Percentiles rank a stretch among this genome's conserved stretches.
Evolutionary conservation across 1,140 invertebrate species (phyloP).

Genomic region (Ceratitis capitata): DNA sequence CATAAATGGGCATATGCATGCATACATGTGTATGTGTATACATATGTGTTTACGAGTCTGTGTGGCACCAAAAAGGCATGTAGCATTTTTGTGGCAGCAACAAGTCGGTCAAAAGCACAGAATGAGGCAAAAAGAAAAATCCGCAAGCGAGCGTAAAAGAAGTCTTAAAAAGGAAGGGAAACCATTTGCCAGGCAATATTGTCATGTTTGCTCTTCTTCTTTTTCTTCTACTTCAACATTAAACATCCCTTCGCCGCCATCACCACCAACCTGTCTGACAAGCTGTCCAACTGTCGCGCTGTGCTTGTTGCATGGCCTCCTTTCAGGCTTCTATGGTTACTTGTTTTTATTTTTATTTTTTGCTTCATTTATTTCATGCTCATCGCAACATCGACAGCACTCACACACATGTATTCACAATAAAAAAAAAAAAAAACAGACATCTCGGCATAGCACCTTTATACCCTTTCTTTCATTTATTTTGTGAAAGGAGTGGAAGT

Average conservation of each 20-base stretch:
- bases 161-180: constrained; percentile 16
- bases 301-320: neutral
- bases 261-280: neutral
- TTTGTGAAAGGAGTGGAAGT: neutral
- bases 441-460: too few relatives aligned
- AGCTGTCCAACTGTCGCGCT: neutral
- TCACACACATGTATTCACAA: neutral
- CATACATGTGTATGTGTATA: neutral
- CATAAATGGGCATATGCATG: neutral
- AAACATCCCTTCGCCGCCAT: neutral
- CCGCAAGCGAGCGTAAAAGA: neutral
- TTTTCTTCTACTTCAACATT: neutral
- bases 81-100: constrained; percentile 9
- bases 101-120: constrained; percentile 15
- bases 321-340: too few relatives aligned
- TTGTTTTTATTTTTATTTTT: too few relatives aligned
- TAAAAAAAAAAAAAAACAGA: too few relatives aligned
- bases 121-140: neutral
- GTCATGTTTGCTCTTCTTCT: neutral
- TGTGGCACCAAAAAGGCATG: too few relatives aligned
- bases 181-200: constrained; percentile 17
- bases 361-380: neutral
- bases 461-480: too few relatives aligned
- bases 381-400: constrained; percentile 1
- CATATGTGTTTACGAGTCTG: neutral